Evolutionary conservation across 2,888 invertebrate species (phyloP), one percentile per base, ranked within the genome.

Genomic region (Antheraea assamensis): DNA sequence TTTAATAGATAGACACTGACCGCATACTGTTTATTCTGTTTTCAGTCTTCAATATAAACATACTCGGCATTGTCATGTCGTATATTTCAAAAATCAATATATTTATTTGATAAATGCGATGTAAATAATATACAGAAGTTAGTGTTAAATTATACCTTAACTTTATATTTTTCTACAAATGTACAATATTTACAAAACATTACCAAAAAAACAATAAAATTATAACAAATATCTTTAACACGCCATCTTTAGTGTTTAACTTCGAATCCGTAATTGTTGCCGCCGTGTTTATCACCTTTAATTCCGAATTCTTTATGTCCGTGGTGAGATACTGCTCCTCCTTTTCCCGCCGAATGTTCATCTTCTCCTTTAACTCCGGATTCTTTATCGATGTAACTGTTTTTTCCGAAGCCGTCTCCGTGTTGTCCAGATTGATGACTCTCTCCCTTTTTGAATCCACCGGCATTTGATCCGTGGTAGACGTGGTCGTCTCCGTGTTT

Each of bases 401-500:
- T 92, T 79, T 95, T 94, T 75, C 95, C 95, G 76, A 89, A 92
- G 77, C 90, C 88, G 74, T 85, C 88, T 47, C 92, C 88, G 78
- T 95, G 88, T 84, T 95, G 92, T 31, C 91, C 95, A 42, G 95
- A 92, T 76, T 95, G 94, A 76, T 95, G 90, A 77, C 94, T 88
- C 68, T 88, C 95, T 78, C 95, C 96, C 81, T 96, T 95, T 77
- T 95, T 85, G 84, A 90, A 91, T 73, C 88, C 95, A 75, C 95
- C 96, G 80, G 95, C 92, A 71, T 88, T 91, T 78, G 94, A 90
- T 79, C 92, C 93, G 80, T 95, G 93, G 78, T 95, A 88, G 76
- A 92, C 88, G 77, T 95, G 90, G 80, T 91, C 93, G 76, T 93
- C 90, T 58, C 93, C 95, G 85, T 96, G 94, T 84, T 96, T 96